phyloP scores from a whole-genome alignment of 2,888 invertebrate genomes.

The Artemia sp. region DNA sequence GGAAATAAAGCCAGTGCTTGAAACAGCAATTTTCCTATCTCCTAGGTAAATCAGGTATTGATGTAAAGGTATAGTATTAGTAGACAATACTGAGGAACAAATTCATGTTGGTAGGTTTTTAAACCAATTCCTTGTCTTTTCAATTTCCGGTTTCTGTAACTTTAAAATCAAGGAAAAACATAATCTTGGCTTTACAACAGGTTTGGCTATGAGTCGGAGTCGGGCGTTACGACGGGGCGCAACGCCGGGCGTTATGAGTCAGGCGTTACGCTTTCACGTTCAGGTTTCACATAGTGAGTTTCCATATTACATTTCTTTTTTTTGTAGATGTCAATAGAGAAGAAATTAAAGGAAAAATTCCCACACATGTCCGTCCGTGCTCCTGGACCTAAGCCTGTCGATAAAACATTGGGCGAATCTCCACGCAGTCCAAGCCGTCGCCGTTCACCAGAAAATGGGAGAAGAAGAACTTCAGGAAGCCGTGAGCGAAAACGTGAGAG shows the following conservation, averaged over 20 bases:
- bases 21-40: too few relatives aligned
- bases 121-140: too few relatives aligned
- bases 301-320: neutral
- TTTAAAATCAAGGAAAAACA: too few relatives aligned
- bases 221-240: neutral
- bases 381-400: neutral
- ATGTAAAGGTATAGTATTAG: too few relatives aligned
- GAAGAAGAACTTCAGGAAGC: neutral
- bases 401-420: neutral
- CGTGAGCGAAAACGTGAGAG: neutral
- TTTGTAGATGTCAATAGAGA: conserved; percentile 6
- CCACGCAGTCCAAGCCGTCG: neutral
- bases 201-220: neutral
- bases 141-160: too few relatives aligned
- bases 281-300: neutral
- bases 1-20: too few relatives aligned
- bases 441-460: neutral
- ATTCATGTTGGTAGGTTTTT: too few relatives aligned
- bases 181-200: too few relatives aligned
- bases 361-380: conserved; percentile 4
- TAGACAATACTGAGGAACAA: too few relatives aligned
- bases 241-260: neutral
- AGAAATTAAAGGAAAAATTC: conserved; percentile 9
- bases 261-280: neutral
- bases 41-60: too few relatives aligned